These are phyloP conservation scores for Acipenser oxyrinchus DNA, from an alignment of 2,797 vertebrate species.

Conservation along the genomic window DNA sequence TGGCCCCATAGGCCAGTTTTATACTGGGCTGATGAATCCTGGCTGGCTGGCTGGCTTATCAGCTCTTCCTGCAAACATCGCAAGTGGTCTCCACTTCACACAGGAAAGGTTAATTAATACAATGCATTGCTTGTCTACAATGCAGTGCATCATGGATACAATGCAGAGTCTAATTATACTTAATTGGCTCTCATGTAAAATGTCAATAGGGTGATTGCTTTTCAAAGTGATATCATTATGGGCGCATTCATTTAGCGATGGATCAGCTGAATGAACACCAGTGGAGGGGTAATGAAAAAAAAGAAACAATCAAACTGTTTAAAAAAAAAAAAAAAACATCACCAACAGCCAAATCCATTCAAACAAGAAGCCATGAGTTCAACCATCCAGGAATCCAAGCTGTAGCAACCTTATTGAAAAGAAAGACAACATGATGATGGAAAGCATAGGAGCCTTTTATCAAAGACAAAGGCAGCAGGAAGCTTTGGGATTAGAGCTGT, in stretches of 20 bases:
- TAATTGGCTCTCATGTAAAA: conserved; percentile 67
- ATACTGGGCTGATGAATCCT: conserved; percentile 1
- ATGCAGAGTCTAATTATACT: conserved; percentile 72
- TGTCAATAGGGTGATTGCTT: conserved; percentile 70
- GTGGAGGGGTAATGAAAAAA: conserved; percentile 4
- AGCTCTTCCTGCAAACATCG: neutral
- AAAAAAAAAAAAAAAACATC: neutral
- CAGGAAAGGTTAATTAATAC: conserved; percentile 1
- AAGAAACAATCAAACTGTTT: neutral
- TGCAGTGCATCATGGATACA: conserved; percentile 37
- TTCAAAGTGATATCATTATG: conserved; percentile 51
- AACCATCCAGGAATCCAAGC: too few relatives aligned
- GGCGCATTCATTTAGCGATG: conserved; percentile 26
- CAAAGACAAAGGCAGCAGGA: too few relatives aligned
- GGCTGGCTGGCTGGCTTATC: neutral
- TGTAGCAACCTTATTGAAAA: too few relatives aligned
- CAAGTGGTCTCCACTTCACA: neutral
- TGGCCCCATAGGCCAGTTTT: neutral
- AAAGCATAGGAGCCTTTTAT: too few relatives aligned
- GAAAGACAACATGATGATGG: too few relatives aligned
- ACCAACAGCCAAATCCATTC: too few relatives aligned
- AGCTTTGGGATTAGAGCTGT: too few relatives aligned
- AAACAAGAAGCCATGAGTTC: too few relatives aligned
- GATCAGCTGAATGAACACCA: conserved; percentile 8
- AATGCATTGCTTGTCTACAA: conserved; percentile 16